Evolutionary conservation across 1,140 invertebrate genomes (phyloP).

Genomic region (Zaprionus ornatus): DNA sequence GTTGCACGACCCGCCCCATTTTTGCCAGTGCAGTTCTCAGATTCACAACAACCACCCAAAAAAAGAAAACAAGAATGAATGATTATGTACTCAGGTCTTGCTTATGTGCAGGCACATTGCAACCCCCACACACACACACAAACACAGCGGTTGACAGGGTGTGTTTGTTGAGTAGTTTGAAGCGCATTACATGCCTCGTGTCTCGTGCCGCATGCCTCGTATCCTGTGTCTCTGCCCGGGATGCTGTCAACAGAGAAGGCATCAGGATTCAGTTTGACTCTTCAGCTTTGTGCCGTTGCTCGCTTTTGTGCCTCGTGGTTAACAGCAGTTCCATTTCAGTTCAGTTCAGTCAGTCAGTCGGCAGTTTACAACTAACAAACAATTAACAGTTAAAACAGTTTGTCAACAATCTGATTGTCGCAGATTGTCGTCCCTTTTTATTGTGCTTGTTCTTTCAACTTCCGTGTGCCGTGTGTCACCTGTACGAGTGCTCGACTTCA

Average conservation of each 20-base stretch:
- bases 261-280: slow-evolving; percentile 65
- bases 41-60: slow-evolving; percentile 36
- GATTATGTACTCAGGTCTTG: slow-evolving; percentile 34
- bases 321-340: slow-evolving; percentile 26
- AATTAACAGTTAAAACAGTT: slow-evolving; percentile 10
- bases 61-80: slow-evolving; percentile 13
- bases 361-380: not conserved
- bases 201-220: not conserved
- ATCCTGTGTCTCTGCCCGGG: slow-evolving; percentile 10
- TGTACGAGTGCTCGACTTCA: slow-evolving; percentile 4
- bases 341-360: slow-evolving; percentile 39
- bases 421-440: slow-evolving; percentile 15
- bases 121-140: slow-evolving; percentile 3
- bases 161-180: slow-evolving; percentile 28
- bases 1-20: not conserved
- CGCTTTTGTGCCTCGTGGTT: slow-evolving; percentile 65
- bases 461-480: slow-evolving; percentile 1
- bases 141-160: slow-evolving; percentile 19
- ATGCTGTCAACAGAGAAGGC: slow-evolving; percentile 47
- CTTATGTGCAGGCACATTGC: slow-evolving; percentile 23
- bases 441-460: not conserved
- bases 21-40: not conserved
- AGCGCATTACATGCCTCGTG: slow-evolving; percentile 11
- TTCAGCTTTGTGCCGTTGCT: slow-evolving; percentile 52
- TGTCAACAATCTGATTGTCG: slow-evolving; percentile 15